phyloP scores from a whole-genome alignment of 2,888 invertebrate species.

The Drosophila nr. fundita region DNA sequence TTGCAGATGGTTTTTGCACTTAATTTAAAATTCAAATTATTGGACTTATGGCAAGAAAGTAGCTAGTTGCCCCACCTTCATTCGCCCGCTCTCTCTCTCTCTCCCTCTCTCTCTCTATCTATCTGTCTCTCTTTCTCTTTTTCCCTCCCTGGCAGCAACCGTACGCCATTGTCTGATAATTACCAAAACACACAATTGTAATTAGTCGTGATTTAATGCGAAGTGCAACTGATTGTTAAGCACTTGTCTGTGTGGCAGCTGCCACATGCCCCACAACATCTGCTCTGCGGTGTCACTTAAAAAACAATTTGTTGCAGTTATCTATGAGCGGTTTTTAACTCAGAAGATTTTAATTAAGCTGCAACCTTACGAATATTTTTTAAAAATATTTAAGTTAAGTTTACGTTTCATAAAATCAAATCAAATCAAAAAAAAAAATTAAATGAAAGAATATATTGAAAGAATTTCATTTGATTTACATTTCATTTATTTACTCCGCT shows the following conservation, averaged over 20 bases:
- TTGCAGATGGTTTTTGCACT: constrained; percentile 30
- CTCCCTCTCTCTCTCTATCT: background rate
- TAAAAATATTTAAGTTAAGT: background rate
- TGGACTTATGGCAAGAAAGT: constrained; percentile 16
- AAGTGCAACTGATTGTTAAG: constrained; percentile 43
- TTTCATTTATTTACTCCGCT: background rate
- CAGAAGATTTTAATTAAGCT: background rate
- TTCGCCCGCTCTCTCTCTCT: background rate
- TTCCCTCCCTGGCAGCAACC: background rate
- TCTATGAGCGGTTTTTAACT: background rate
- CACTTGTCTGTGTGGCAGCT: background rate
- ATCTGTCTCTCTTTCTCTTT: background rate
- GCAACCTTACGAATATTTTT: background rate
- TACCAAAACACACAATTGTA: constrained; percentile 51
- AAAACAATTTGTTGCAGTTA: background rate
- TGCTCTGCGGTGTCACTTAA: background rate
- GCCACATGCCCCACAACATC: background rate
- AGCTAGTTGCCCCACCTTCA: constrained; percentile 11
- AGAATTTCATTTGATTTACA: background rate
- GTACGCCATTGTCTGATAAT: constrained; percentile 53
- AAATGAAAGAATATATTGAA: background rate
- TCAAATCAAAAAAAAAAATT: no score
- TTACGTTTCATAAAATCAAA: background rate
- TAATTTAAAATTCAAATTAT: constrained; percentile 65
- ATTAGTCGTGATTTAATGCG: constrained; percentile 64